Percentiles rank a stretch among this genome's conserved stretches.
Conservation (phyloP, 2,797 vertebrate genomes). For the Premnoplex brunnescens region DNA sequence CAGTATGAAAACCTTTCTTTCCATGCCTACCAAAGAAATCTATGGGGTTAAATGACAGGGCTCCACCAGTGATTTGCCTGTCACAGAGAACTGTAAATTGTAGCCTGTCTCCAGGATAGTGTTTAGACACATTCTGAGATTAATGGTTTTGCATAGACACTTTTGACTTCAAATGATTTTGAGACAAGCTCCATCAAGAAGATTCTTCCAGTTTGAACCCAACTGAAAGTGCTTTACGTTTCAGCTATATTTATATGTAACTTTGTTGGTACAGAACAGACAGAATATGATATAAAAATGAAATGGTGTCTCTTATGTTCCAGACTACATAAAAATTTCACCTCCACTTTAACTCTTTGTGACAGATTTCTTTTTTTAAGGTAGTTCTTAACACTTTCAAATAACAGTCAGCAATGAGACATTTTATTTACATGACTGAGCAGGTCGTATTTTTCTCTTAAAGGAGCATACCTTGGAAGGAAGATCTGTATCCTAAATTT, state of each 20-base stretch:
- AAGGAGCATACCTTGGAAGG: slow-evolving; percentile 42
- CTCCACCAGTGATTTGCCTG: slow-evolving; percentile 73
- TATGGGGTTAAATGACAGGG: slow-evolving; percentile 71
- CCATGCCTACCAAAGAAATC: slow-evolving; percentile 67
- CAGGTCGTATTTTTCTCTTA: slow-evolving; percentile 24
- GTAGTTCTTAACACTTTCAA: slow-evolving; percentile 25
- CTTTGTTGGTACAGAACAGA: neutral
- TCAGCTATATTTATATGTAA: neutral
- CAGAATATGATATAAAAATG: slow-evolving; percentile 27
- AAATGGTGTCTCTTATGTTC: neutral
- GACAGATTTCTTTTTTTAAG: neutral
- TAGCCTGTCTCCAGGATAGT: slow-evolving; percentile 73
- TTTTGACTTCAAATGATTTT: slow-evolving; percentile 73
- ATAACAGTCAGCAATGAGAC: slow-evolving; percentile 8
- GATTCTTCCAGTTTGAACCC: slow-evolving; percentile 57
- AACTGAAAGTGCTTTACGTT: slow-evolving; percentile 34
- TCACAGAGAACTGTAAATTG: slow-evolving; percentile 75
- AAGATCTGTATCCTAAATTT: slow-evolving; percentile 60
- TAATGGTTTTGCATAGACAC: slow-evolving; percentile 78
- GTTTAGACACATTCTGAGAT: slow-evolving; percentile 78
- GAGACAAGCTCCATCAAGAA: slow-evolving; percentile 69
- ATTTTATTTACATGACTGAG: neutral
- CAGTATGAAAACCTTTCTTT: slow-evolving; percentile 61
- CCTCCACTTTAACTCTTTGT: neutral
- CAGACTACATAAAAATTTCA: neutral